Percentiles rank a stretch among this genome's conserved stretches.
Evolutionary conservation across 2,797 vertebrate genomes (phyloP).

Genomic region (Sebastes minor): DNA sequence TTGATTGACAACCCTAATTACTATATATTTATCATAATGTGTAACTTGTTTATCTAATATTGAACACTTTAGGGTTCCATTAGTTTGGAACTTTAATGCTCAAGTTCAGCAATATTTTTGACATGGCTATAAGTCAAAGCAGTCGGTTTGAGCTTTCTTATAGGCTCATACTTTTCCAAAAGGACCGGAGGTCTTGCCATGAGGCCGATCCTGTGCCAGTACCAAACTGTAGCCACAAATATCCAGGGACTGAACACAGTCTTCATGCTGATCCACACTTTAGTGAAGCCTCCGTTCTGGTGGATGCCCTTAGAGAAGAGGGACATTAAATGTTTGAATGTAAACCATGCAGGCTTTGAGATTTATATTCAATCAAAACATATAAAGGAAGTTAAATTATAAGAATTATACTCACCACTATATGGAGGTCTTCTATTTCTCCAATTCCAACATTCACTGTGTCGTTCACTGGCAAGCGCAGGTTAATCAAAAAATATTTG

Average conservation of each 20-base stretch:
- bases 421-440: slow-evolving; percentile 63
- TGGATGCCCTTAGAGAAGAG: slow-evolving; percentile 42
- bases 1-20: too few species aligned
- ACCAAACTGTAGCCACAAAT: slow-evolving; percentile 86
- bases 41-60: too few species aligned
- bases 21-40: background rate
- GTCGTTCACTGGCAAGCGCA: slow-evolving; percentile 88
- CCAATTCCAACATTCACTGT: slow-evolving; percentile 85
- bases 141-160: background rate
- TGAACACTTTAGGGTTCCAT: background rate
- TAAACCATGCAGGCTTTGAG: too few species aligned
- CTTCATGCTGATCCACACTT: slow-evolving; percentile 91
- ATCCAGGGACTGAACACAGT: slow-evolving; percentile 89
- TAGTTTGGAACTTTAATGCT: background rate
- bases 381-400: background rate
- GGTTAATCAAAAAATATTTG: slow-evolving; percentile 89
- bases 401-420: slow-evolving; percentile 36
- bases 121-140: background rate
- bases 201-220: slow-evolving; percentile 87
- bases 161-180: slow-evolving; percentile 68
- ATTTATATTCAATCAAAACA: background rate
- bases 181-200: slow-evolving; percentile 84
- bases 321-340: background rate
- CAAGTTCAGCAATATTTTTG: background rate
- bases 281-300: slow-evolving; percentile 86